Evolutionary conservation across 2,888 invertebrate species (phyloP), one percentile per base, ranked within the genome.

Genomic region (Scrobipalpa atriplicella): DNA sequence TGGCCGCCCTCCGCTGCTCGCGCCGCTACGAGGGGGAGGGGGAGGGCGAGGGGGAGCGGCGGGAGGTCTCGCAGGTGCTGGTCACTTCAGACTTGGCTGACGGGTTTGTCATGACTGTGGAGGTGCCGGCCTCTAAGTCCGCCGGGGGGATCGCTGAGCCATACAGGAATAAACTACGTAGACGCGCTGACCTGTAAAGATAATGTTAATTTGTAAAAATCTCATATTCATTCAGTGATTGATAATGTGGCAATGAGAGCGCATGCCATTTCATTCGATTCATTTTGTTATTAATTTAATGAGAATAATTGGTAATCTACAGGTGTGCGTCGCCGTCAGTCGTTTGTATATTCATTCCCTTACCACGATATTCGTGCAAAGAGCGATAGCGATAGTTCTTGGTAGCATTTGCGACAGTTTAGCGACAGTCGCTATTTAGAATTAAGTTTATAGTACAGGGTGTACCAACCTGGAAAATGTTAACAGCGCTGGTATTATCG

Each of bases 111-210:
- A 60, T 36, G 66, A 47, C 9, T 19, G 67, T 19, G 56, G 71
- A 9, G 41, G 74, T n/a, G 69, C 81, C 85, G 21, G 87, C 86
- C 72, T 87, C 87, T 2, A 77, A 72, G 80, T 89, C 89, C 13
- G 41, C 56, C 47, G 86, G 86, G 56, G 86, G 86, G 67, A 78
- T 79, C 18, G 84, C 76, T 2, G 88, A 81, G 13, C 92, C 92
- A 83, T 91, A 91, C 47, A 92, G 86, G 83, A 92, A 91, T 62
- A 92, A 80, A 72, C 82, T 87, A 69, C 77, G 73, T 9, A 82
- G 78, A 6, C 79, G 69, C 10, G 70, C 70, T 5, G 65, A 41
- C 1, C 58, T 58, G 58, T 9, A 7, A 58, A 18, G 21, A 54
- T 19, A 18, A 52, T 29, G 29, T 5, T 3, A 2, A 5, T 29